Conservation (phyloP, 2,113 vertebrate genomes). For the Microcebus jonahi region DNA sequence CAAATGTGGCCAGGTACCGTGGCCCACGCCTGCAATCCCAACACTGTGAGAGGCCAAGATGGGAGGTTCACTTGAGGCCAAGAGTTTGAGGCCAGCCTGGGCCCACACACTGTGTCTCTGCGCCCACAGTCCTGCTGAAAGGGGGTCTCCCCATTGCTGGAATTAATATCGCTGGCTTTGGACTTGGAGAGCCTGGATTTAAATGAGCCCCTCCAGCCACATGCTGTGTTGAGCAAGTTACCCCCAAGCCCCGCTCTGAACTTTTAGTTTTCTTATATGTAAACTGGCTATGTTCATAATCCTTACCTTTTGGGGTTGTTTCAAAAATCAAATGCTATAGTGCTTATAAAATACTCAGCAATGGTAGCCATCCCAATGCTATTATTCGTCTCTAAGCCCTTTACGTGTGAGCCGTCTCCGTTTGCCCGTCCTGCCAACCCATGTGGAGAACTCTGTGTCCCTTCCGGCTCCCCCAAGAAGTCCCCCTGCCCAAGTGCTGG, state of each 20-base stretch:
- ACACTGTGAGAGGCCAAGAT: too few relatives aligned
- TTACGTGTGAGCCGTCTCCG: neutral
- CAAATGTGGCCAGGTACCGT: too few relatives aligned
- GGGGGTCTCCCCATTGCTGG: neutral
- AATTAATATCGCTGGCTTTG: neutral
- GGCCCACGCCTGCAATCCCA: too few relatives aligned
- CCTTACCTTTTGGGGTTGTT: neutral
- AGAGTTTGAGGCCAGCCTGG: too few relatives aligned
- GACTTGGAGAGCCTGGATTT: neutral
- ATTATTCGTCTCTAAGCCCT: neutral
- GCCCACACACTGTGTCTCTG: fast-evolving
- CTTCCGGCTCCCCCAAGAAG: neutral
- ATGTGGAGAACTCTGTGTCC: neutral
- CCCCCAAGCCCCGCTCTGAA: neutral
- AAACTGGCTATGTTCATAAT: neutral
- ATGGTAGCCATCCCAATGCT: neutral
- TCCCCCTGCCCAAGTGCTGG: neutral
- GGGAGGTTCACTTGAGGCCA: too few relatives aligned
- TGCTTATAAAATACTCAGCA: neutral
- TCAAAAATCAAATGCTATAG: neutral
- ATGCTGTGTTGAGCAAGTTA: neutral
- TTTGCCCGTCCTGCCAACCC: neutral
- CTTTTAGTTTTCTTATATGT: neutral
- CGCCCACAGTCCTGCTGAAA: neutral
- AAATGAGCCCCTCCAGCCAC: neutral